phyloP scores from a whole-genome alignment of 2,888 invertebrate species.

The Dendrolimus houi region DNA sequence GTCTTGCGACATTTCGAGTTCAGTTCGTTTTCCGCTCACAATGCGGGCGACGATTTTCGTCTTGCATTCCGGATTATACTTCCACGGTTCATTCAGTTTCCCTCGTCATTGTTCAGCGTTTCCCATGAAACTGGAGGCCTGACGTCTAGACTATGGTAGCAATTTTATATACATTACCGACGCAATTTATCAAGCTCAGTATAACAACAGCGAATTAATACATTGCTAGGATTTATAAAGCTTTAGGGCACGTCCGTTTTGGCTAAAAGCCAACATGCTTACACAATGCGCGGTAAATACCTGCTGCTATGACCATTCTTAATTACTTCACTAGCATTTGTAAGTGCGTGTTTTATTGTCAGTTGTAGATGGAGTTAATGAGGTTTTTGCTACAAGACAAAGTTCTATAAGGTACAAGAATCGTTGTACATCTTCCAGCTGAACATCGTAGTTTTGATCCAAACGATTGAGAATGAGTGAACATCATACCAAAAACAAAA shows the following conservation, averaged over 20 bases:
- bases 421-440: too few relatives aligned
- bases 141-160: conserved; percentile 16
- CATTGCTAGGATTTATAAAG: conserved; percentile 57
- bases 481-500: too few relatives aligned
- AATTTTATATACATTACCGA: conserved; percentile 18
- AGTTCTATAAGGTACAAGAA: too few relatives aligned
- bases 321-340: conserved; percentile 60
- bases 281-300: conserved; percentile 67
- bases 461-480: too few relatives aligned
- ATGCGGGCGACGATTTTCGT: conserved; percentile 61
- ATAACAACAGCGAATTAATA: conserved; percentile 37
- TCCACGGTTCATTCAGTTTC: conserved; percentile 44
- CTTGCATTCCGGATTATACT: conserved; percentile 60
- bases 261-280: conserved; percentile 54
- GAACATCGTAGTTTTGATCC: too few relatives aligned
- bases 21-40: conserved; percentile 60
- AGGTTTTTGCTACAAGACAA: too few relatives aligned
- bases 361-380: too few relatives aligned
- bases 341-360: conserved; percentile 19
- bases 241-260: conserved; percentile 48
- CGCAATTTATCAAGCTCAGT: conserved; percentile 34
- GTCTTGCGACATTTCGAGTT: conserved; percentile 61
- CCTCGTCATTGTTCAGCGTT: conserved; percentile 36
- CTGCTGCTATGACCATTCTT: conserved; percentile 49
- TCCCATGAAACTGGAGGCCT: conserved; percentile 22